Conservation (phyloP, 2,797 vertebrate genomes). For the Selene dorsalis region DNA sequence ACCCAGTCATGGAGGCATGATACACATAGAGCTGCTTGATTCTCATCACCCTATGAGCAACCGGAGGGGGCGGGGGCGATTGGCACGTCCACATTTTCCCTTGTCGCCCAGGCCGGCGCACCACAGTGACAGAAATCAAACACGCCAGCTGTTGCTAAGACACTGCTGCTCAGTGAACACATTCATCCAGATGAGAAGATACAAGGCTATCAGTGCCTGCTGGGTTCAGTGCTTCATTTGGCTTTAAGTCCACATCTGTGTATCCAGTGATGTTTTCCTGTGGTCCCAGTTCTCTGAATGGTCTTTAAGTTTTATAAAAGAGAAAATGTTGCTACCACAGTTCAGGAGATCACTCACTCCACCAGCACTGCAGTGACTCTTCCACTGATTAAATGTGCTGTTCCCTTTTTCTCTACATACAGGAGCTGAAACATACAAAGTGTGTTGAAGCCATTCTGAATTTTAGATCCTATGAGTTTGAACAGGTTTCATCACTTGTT, state of each 20-base stretch:
- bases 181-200: constrained; percentile 22
- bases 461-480: not conserved
- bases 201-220: not conserved
- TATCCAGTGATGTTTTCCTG: not conserved
- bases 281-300: not conserved
- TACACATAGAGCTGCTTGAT: not conserved
- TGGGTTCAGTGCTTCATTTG: constrained; percentile 21
- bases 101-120: not conserved
- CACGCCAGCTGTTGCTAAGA: not conserved
- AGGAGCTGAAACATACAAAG: not conserved
- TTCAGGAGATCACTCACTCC: not conserved
- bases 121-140: not conserved
- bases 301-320: not conserved
- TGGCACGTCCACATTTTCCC: constrained; percentile 21
- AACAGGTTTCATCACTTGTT: no score
- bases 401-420: not conserved
- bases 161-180: constrained; percentile 17
- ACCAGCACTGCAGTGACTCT: not conserved
- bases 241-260: not conserved
- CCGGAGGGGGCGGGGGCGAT: not conserved
- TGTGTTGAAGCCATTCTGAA: not conserved
- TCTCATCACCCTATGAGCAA: not conserved
- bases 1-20: constrained; percentile 8
- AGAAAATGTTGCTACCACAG: not conserved
- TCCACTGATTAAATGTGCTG: not conserved